Conservation (phyloP, 2,888 invertebrate genomes). For the Serrognathus titanus region DNA sequence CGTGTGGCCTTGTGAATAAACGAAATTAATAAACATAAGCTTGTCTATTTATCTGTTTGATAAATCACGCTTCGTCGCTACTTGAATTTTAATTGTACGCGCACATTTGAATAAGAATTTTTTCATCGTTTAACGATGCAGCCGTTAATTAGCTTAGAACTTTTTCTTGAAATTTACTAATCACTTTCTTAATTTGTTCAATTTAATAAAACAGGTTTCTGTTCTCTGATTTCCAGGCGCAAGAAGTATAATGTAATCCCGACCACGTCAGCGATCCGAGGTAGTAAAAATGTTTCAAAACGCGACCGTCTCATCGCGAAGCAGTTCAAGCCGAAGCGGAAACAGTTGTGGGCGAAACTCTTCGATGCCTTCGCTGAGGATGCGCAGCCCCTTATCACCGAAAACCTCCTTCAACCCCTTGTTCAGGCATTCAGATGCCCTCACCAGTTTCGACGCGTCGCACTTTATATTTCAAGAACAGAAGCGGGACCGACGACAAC, state of each 20-base stretch:
- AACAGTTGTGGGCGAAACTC: conserved; percentile 44
- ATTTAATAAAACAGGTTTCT: too few relatives aligned
- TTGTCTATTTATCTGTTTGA: background rate
- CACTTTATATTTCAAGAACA: conserved; percentile 39
- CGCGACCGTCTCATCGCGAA: conserved; percentile 43
- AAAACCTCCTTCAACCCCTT: conserved; percentile 40
- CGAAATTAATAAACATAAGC: background rate
- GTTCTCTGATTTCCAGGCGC: background rate
- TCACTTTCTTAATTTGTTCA: too few relatives aligned
- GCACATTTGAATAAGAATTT: too few relatives aligned
- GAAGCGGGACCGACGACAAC: conserved; percentile 15
- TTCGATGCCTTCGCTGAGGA: conserved; percentile 44
- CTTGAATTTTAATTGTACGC: too few relatives aligned
- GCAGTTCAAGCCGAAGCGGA: conserved; percentile 40
- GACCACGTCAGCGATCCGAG: background rate
- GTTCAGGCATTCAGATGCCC: conserved; percentile 38
- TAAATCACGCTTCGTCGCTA: background rate
- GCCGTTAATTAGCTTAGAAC: too few relatives aligned
- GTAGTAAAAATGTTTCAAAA: conserved; percentile 37
- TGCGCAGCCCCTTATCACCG: conserved; percentile 38
- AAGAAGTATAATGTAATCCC: background rate
- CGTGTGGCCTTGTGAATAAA: conserved; percentile 1
- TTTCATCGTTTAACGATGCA: too few relatives aligned
- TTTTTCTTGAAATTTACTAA: too few relatives aligned
- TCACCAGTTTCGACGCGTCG: conserved; percentile 45